Evolutionary conservation across 2,113 vertebrate genomes (phyloP), one percentile per base, ranked within the genome.

Genomic region (Apodemus speciosus): DNA sequence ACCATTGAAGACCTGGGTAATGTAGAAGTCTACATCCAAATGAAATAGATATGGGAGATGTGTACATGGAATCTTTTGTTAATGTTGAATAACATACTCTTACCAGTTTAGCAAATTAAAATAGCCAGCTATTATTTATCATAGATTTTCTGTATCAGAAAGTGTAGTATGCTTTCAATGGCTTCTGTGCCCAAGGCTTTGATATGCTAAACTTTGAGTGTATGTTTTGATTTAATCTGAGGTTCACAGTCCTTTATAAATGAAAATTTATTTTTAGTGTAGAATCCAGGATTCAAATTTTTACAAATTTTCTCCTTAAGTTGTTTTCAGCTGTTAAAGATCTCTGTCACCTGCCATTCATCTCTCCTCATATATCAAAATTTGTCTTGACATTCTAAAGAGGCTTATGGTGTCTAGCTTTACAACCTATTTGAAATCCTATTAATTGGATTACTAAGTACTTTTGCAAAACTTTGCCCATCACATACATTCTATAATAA

Each of bases 1-100:
- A 35, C 1, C 9, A 20, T 49, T 23, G 68, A 85, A 51, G 9
- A 66, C 4, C n/a, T 73, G 16, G 56, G 68, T 0, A 13, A 40
- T 49, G 0, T 6, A 40, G 8, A 25, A 9, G 2, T 2, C 4
- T 76, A 16, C 3, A 25, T 46, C 9, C n/a, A n/a, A n/a, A n/a
- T n/a, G n/a, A n/a, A n/a, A n/a, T n/a, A n/a, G n/a, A n/a, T n/a
- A n/a, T n/a, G n/a, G n/a, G n/a, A n/a, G n/a, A n/a, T n/a, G n/a
- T n/a, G n/a, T n/a, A n/a, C n/a, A n/a, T n/a, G n/a, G n/a, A n/a
- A n/a, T n/a, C n/a, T n/a, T 38, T 90, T 51, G 73, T 16, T 64
- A 25, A 62, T 51, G 35, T 11, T 35, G 18, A 4, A 35, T 27
- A 58, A 84, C 3, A 85, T 88, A 71, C 68, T 3, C 21, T 6